A percentile compares a stretch with the other conserved stretches of the same genome.
Conservation (phyloP, 2,888 invertebrate species). For the Parasteatoda lunata region DNA sequence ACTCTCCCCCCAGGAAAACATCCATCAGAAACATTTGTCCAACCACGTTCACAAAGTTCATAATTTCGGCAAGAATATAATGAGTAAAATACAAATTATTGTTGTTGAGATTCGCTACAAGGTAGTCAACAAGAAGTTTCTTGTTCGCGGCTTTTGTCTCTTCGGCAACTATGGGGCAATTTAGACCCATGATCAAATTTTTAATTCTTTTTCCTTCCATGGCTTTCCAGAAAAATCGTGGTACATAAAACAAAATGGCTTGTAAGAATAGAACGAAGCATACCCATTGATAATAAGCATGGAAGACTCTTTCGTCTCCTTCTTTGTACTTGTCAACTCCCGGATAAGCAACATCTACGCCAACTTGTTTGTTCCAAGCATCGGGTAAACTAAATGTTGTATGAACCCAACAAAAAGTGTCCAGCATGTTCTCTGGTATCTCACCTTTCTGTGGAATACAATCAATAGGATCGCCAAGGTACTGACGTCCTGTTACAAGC, state of each 20-base stretch:
- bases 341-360: conserved; percentile 84
- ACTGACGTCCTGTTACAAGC: conserved; percentile 90
- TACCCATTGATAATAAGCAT: conserved; percentile 71
- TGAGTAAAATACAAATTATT: conserved; percentile 90
- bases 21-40: conserved; percentile 91
- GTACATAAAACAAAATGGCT: conserved; percentile 87
- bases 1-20: conserved; percentile 84
- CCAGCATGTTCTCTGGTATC: conserved; percentile 90
- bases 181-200: conserved; percentile 84
- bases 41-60: conserved; percentile 89
- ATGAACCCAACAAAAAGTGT: conserved; percentile 93
- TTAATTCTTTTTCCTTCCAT: conserved; percentile 88
- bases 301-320: conserved; percentile 57
- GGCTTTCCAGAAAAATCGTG: conserved; percentile 87
- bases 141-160: conserved; percentile 84
- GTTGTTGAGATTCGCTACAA: conserved; percentile 77
- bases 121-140: conserved; percentile 69
- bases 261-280: conserved; percentile 74
- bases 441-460: conserved; percentile 79
- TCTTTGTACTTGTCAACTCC: conserved; percentile 79
- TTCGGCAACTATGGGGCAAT: conserved; percentile 85
- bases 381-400: conserved; percentile 91
- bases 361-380: conserved; percentile 70
- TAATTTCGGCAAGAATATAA: conserved; percentile 89
- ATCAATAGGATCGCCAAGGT: conserved; percentile 97